Percentiles rank a stretch among this genome's conserved stretches.
Evolutionary conservation across 2,888 invertebrate species (phyloP).

Genomic region (Linnaemya vulpina): DNA sequence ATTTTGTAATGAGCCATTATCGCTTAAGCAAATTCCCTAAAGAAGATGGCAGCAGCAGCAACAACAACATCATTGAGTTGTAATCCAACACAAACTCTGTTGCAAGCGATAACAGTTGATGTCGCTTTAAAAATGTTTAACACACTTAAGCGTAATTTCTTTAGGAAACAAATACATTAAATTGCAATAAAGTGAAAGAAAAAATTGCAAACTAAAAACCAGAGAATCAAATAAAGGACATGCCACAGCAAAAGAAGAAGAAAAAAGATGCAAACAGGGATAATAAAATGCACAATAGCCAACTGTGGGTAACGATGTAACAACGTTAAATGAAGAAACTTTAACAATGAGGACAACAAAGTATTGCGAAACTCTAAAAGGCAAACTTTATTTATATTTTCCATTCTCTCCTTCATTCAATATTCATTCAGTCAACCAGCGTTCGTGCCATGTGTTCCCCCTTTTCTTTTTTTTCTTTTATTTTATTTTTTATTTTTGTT

Average conservation of each 20-base stretch:
- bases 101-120: neutral
- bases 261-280: neutral
- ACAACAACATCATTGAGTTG: neutral
- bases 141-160: slow-evolving; percentile 46
- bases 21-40: neutral
- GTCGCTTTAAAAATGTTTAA: neutral
- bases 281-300: neutral
- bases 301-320: slow-evolving; percentile 36
- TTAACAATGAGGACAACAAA: slow-evolving; percentile 62
- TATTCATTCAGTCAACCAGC: slow-evolving; percentile 20
- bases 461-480: too few relatives aligned
- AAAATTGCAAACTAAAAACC: slow-evolving; percentile 7
- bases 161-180: slow-evolving; percentile 54
- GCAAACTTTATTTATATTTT: slow-evolving; percentile 64
- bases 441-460: neutral
- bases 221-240: neutral
- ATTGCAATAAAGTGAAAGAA: slow-evolving; percentile 45
- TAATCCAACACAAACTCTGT: neutral
- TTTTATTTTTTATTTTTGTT: too few relatives aligned
- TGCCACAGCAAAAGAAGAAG: neutral
- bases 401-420: slow-evolving; percentile 32
- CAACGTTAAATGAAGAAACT: slow-evolving; percentile 55
- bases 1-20: neutral
- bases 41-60: too few relatives aligned
- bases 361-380: slow-evolving; percentile 51